Percentiles rank a stretch among this genome's conserved stretches.
Conservation (phyloP, 2,888 invertebrate species). For the Gasteruption jaculator region DNA sequence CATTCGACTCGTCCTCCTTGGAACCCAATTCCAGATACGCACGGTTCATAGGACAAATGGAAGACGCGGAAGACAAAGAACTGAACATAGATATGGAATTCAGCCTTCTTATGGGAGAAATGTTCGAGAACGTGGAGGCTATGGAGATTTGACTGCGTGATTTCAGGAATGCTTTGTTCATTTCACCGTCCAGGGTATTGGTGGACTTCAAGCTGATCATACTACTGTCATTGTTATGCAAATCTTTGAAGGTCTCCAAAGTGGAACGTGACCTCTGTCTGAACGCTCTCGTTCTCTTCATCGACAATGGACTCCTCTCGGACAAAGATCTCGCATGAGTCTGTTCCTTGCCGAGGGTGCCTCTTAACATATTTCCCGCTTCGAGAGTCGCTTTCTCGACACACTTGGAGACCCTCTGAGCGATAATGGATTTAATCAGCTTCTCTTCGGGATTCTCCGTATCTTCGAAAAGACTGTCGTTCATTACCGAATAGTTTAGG, state of each 20-base stretch:
- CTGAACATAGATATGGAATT: slow-evolving; percentile 22
- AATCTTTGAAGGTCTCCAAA: slow-evolving; percentile 14
- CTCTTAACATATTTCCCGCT: slow-evolving; percentile 1
- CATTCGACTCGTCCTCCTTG: too few species aligned
- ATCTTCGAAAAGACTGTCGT: slow-evolving; percentile 33
- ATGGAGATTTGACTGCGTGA: slow-evolving; percentile 25
- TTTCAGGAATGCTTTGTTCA: slow-evolving; percentile 33
- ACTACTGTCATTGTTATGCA: slow-evolving; percentile 5
- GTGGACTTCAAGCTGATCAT: slow-evolving; percentile 17
- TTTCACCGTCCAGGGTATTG: slow-evolving; percentile 25
- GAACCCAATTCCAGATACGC: too few species aligned
- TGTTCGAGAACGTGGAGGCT: slow-evolving; percentile 31
- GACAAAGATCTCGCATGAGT: slow-evolving; percentile 20
- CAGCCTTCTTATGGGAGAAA: slow-evolving; percentile 32
- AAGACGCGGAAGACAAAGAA: slow-evolving; percentile 23
- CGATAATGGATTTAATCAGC: slow-evolving; percentile 13
- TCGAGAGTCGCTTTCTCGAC: slow-evolving; percentile 15
- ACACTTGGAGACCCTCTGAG: slow-evolving; percentile 15
- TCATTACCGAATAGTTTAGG: slow-evolving; percentile 40
- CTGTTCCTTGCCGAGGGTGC: slow-evolving; percentile 1
- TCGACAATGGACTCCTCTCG: slow-evolving; percentile 7
- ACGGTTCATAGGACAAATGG: slow-evolving; percentile 32
- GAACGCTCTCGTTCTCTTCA: neutral
- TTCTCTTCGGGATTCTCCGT: slow-evolving; percentile 16
- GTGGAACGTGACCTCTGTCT: slow-evolving; percentile 25